Conservation (phyloP, 2,888 invertebrate species). For the Tachina grossa region DNA sequence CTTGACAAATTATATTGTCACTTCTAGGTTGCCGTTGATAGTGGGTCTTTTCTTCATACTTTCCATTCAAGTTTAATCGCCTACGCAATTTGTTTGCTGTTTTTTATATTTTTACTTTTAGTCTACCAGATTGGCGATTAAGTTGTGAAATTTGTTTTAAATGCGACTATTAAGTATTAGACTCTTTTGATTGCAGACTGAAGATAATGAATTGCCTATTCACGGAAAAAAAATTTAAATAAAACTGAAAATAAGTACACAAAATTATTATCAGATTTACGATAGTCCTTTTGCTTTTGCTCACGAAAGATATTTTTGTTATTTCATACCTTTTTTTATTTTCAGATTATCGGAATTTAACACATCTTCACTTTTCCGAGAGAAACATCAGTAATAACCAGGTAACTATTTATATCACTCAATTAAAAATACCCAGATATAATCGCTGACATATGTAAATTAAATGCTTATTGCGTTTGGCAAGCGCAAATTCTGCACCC, state of each 20-base stretch:
- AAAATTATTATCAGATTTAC: background rate
- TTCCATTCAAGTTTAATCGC: conserved; percentile 25
- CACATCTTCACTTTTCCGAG: background rate
- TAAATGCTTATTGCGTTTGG: too few relatives aligned
- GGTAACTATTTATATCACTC: conserved; percentile 23
- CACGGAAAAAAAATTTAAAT: background rate
- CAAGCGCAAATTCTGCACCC: too few relatives aligned
- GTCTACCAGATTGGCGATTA: conserved; percentile 40
- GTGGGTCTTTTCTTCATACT: background rate
- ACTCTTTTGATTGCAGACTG: conserved; percentile 54
- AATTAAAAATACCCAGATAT: background rate
- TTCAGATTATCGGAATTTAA: conserved; percentile 23
- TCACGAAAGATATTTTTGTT: background rate
- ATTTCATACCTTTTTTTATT: conserved; percentile 1
- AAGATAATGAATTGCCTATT: conserved; percentile 37
- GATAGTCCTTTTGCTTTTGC: background rate
- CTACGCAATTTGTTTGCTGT: conserved; percentile 54
- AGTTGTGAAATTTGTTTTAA: conserved; percentile 27
- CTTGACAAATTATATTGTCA: conserved; percentile 64
- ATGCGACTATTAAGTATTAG: conserved; percentile 3
- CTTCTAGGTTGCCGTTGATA: conserved; percentile 32
- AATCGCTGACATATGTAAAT: background rate
- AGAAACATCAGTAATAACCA: background rate
- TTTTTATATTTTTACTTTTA: background rate
- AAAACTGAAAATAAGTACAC: background rate